Base-by-base conservation (phyloP, 2,797 vertebrate genomes). In the Chelmon rostratus region DNA sequence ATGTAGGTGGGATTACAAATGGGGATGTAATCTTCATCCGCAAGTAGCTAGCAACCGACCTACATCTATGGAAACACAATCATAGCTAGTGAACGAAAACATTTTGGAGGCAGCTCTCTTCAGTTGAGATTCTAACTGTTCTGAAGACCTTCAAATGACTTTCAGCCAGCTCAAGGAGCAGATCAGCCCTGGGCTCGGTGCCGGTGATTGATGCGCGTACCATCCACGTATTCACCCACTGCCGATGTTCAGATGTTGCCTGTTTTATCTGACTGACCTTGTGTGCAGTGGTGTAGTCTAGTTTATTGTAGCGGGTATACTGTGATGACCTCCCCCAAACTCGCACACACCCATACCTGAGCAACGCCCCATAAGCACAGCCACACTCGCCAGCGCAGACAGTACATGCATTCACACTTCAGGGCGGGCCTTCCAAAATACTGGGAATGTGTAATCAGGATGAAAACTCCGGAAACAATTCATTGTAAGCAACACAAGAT, bases 201-300 rank as follows among this genome's bases (percentile, higher is more conserved):
- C 44, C 8, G 46, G 18, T 76, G 73, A 82, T 57, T 77, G 64
- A 79, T 81, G 58, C 57, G 37, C 42, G 58, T 23, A 44, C n/a
- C 63, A 53, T 65, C 72, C 23, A 40, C 63, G 28, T 73, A 46
- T 72, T 73, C 75, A 79, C 0, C 40, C n/a, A 16, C 46, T 28
- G 66, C 81, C 47, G 56, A 68, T 38, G 49, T 75, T 59, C 42
- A 46, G 67, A 56, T 46, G 31, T 57, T 59, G 69, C 46, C 25
- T 15, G 8, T 66, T 64, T 65, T 16, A 33, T 65, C 28, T 52
- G 68, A 16, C 7, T 69, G 31, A 58, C 0, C 4, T 37, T 44
- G 65, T 19, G 52, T 73, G 62, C 49, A 52, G 49, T 28, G 25
- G 52, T 53, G 52, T 28, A 53, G 52, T 25, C 23, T 53, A 7